These are phyloP conservation scores for Phalacrocorax pelagicus DNA, from an alignment of 2,113 vertebrate genomes.

Conservation along the genomic window DNA sequence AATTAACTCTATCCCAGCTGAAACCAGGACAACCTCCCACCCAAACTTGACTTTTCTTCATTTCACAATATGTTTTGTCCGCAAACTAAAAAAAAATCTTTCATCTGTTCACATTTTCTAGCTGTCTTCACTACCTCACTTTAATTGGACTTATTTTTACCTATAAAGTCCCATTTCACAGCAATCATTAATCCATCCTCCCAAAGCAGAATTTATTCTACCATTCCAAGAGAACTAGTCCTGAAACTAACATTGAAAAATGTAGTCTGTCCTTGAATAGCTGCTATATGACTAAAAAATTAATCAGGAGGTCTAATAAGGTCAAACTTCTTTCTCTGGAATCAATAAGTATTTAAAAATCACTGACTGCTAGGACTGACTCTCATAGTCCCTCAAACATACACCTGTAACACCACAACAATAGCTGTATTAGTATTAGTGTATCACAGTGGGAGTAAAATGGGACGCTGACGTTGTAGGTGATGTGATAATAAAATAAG, in stretches of 20 bases:
- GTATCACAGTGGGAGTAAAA: neutral
- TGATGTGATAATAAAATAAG: neutral
- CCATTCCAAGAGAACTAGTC: neutral
- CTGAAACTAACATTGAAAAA: neutral
- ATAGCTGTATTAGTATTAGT: neutral
- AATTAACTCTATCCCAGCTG: too few species aligned
- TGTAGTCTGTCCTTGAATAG: neutral
- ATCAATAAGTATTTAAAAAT: neutral
- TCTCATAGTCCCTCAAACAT: neutral
- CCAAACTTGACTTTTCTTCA: neutral
- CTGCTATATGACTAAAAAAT: neutral
- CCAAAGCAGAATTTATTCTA: neutral
- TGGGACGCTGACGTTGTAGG: neutral
- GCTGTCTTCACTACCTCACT: neutral
- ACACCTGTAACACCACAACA: neutral
- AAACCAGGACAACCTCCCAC: neutral
- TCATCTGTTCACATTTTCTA: neutral
- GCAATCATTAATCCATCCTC: neutral
- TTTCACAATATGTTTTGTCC: neutral
- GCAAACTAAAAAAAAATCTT: neutral
- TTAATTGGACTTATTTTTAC: neutral
- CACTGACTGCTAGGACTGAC: neutral
- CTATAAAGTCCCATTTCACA: neutral
- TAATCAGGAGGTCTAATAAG: neutral
- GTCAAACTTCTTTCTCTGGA: neutral